Conservation (phyloP, 2,797 vertebrate genomes). For the Coreius guichenoti region DNA sequence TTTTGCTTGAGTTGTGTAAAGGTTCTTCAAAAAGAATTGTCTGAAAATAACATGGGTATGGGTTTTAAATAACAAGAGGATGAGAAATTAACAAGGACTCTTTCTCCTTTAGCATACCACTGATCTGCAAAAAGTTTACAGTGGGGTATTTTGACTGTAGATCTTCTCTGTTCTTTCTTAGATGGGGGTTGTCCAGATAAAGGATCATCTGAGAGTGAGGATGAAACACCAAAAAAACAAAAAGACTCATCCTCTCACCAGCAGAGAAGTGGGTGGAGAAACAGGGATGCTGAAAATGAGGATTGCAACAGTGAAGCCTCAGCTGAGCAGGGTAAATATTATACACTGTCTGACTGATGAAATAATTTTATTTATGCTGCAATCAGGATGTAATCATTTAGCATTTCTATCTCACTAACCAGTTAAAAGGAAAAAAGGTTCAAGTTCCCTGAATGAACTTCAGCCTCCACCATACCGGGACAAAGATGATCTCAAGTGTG, state of each 20-base stretch:
- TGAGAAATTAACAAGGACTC: neutral
- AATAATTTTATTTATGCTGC: neutral
- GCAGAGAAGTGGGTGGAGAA: constrained; percentile 84
- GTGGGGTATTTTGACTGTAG: neutral
- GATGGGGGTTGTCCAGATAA: constrained; percentile 82
- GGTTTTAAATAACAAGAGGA: neutral
- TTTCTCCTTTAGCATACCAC: neutral
- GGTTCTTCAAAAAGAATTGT: neutral
- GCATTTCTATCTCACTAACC: constrained; percentile 52
- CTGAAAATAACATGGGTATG: neutral
- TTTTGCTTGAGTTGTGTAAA: neutral
- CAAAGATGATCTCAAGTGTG: constrained; percentile 19
- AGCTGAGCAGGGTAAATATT: constrained; percentile 83
- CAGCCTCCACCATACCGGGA: constrained; percentile 89
- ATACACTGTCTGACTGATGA: neutral
- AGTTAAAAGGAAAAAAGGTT: constrained; percentile 89
- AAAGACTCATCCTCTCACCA: constrained; percentile 78
- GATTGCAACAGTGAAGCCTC: constrained; percentile 92
- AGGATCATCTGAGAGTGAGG: constrained; percentile 90
- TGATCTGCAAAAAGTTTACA: neutral
- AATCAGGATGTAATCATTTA: neutral
- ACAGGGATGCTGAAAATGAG: constrained; percentile 84
- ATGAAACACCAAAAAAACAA: constrained; percentile 83
- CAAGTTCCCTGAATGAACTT: constrained; percentile 84
- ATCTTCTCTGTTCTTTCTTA: constrained; percentile 62